Evolutionary conservation across 2,888 invertebrate species (phyloP).

Genomic region (Standfussiana lucernea): DNA sequence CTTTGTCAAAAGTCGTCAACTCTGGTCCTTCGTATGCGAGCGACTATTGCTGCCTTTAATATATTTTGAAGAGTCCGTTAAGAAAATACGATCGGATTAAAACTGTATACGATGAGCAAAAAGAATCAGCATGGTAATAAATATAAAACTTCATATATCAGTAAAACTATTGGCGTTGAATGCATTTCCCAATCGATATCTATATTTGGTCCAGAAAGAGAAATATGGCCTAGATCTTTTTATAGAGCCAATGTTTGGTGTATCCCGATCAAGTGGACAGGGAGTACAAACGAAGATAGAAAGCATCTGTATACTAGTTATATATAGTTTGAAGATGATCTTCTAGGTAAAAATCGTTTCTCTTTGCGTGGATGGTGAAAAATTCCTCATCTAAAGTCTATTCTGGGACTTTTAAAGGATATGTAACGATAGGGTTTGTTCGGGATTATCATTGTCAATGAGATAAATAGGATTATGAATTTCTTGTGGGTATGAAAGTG

Average conservation of each 20-base stretch:
- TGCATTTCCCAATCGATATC: conserved; percentile 40
- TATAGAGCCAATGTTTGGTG: conserved; percentile 28
- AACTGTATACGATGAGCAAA: not conserved
- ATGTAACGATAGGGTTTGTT: not conserved
- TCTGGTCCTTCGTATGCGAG: not conserved
- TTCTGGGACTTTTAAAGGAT: not conserved
- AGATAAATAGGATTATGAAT: too few relatives aligned
- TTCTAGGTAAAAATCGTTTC: not conserved
- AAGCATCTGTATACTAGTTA: not conserved
- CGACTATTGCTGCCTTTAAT: not conserved
- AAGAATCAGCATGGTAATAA: not conserved
- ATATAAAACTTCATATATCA: not conserved
- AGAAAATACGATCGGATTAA: not conserved
- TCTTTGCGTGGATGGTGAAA: not conserved
- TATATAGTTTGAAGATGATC: not conserved
- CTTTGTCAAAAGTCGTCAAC: not conserved
- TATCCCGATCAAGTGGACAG: conserved; percentile 24
- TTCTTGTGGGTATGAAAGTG: too few relatives aligned
- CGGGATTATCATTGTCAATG: too few relatives aligned
- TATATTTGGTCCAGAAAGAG: conserved; percentile 14
- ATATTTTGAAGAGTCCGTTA: not conserved
- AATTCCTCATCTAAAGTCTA: not conserved
- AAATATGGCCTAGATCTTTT: conserved; percentile 53
- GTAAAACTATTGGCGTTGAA: not conserved
- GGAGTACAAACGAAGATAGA: not conserved